Conservation (phyloP, 1,140 invertebrate species). For the Babylonia areolata region DNA sequence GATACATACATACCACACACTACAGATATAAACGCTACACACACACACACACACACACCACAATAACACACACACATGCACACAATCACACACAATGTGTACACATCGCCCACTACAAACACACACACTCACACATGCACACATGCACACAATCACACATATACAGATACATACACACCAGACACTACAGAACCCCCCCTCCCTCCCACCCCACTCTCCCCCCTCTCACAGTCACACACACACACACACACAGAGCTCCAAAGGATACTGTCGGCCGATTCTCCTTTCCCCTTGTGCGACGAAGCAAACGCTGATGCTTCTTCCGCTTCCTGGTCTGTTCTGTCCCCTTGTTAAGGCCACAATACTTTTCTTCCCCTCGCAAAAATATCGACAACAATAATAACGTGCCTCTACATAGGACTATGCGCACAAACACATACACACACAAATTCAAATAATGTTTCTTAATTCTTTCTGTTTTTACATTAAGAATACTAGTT, state of each 20-base stretch:
- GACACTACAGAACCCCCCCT: too few relatives aligned
- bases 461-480: too few relatives aligned
- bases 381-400: too few relatives aligned
- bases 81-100: not conserved
- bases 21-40: not conserved
- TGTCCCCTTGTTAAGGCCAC: not conserved
- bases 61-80: not conserved
- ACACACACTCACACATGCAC: not conserved
- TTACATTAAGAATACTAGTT: too few relatives aligned
- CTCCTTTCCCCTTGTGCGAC: not conserved
- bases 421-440: too few relatives aligned
- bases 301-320: not conserved
- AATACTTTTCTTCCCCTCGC: too few relatives aligned
- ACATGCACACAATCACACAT: conserved; percentile 5
- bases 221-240: not conserved
- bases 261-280: conserved; percentile 17
- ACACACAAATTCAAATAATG: too few relatives aligned
- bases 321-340: not conserved
- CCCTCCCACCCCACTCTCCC: too few relatives aligned
- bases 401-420: too few relatives aligned
- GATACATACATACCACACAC: too few relatives aligned
- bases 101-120: not conserved
- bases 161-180: conserved; percentile 13
- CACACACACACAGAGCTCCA: not conserved
- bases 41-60: not conserved